Evolutionary conservation across 2,888 invertebrate species (phyloP), one percentile per base, ranked within the genome.

Genomic region (Sesia apiformis): DNA sequence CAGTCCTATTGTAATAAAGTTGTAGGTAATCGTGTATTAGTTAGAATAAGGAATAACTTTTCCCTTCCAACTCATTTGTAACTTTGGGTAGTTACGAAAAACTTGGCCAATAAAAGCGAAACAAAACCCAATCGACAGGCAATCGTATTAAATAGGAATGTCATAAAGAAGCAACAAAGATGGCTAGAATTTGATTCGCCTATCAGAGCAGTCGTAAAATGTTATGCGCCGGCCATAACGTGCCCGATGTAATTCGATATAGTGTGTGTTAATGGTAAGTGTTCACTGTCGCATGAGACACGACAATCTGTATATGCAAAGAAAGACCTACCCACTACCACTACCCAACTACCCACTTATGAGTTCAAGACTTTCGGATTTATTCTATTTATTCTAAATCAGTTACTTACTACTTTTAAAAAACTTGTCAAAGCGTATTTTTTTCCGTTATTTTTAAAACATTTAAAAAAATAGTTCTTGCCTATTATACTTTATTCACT

Each of bases 171-270:
- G 67, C 63, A 64, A 72, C 69, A 71, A 69, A 70, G 74, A 71
- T 66, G 63, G 63, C 62, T 61, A 64, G 68, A 66, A 71, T 76
- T 73, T 73, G 78, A 76, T 72, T 69, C 74, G 67, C 62, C 71
- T 70, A 76, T 80, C 70, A 65, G 69, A 56, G 63, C 56, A 59
- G 64, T 72, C 72, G 70, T 84, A 80, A 84, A 84, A 81, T 64
- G 76, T 78, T 74, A 79, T 74, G 76, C 74, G 69, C 62, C 55
- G 63, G 60, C 67, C 63, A 74, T 73, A 73, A 81, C 78, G 72
- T 68, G 74, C 63, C 67, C 65, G 67, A 58, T 62, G 79, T 78
- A 72, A 80, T 72, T 69, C 72, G 74, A 80, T 78, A 78, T 63
- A 69, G 72, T 76, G 72, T 69, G 75, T 70, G 67, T 61, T 72